Evolutionary conservation across 1,140 invertebrate genomes (phyloP).

Genomic region (Euborellia annulipes): DNA sequence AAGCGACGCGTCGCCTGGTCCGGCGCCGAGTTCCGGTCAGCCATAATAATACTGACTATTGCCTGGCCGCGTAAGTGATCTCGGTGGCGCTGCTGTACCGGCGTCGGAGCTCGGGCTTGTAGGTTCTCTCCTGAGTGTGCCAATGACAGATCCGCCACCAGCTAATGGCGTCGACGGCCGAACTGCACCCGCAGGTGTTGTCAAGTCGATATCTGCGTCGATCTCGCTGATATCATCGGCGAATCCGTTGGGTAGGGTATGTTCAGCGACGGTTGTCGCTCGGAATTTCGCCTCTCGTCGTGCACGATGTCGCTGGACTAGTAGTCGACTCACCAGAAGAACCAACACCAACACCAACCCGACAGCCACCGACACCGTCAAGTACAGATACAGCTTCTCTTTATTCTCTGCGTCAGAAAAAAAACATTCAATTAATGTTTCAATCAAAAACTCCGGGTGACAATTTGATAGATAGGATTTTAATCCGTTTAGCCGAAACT

Average conservation of each 20-base stretch:
- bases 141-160: neutral
- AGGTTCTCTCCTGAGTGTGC: neutral
- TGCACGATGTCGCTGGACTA: constrained; percentile 40
- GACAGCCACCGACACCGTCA: constrained; percentile 49
- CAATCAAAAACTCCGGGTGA: no score
- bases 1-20: constrained; percentile 11
- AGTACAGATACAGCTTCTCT: constrained; percentile 60
- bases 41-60: constrained; percentile 42
- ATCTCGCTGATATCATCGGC: constrained; percentile 53
- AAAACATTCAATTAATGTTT: constrained; percentile 4
- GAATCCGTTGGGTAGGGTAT: constrained; percentile 50
- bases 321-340: constrained; percentile 45
- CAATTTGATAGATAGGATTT: no score
- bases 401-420: constrained; percentile 45
- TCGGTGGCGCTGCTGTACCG: constrained; percentile 16
- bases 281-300: constrained; percentile 35
- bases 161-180: neutral
- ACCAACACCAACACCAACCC: constrained; percentile 49
- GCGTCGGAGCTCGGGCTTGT: no score
- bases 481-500: no score
- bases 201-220: constrained; percentile 52
- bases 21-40: constrained; percentile 34
- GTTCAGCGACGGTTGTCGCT: constrained; percentile 33
- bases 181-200: constrained; percentile 34
- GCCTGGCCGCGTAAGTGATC: constrained; percentile 29